A percentile compares a stretch with the other conserved stretches of the same genome.
These are phyloP conservation scores for Nemurella pictetii DNA, from an alignment of 2,888 invertebrate species.

Conservation along the genomic window DNA sequence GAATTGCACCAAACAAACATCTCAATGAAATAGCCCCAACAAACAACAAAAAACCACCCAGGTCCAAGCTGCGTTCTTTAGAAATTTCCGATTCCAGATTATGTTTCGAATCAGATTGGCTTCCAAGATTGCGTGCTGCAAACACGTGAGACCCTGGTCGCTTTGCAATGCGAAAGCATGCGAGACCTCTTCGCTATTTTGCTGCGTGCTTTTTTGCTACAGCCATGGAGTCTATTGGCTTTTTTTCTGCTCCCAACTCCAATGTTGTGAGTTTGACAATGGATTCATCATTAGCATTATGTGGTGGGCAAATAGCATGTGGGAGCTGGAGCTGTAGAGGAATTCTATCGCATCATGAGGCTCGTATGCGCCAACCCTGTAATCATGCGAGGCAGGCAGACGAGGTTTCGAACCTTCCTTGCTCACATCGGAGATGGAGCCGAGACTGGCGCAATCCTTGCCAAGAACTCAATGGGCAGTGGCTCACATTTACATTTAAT, in stretches of 20 bases:
- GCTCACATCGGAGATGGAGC: background rate
- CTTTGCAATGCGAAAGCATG: background rate
- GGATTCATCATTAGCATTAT: background rate
- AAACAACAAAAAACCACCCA: too few species aligned
- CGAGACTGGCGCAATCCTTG: too few species aligned
- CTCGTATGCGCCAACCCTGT: background rate
- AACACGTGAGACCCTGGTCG: background rate
- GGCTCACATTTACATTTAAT: too few species aligned
- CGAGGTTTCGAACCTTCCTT: background rate
- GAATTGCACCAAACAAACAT: background rate
- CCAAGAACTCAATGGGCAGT: too few species aligned
- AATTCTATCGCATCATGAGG: background rate
- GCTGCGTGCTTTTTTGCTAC: background rate
- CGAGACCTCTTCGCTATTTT: background rate
- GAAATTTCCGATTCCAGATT: background rate
- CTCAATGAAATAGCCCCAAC: too few species aligned
- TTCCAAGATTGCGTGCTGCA: background rate
- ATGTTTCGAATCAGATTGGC: background rate
- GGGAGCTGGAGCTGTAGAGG: background rate
- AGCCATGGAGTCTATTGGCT: too few species aligned
- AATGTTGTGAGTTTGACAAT: background rate
- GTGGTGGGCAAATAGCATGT: background rate
- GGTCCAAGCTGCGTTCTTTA: too few species aligned
- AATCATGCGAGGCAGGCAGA: background rate
- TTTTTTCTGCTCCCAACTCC: background rate